Percentiles rank a stretch among this genome's conserved stretches.
phyloP scores from a whole-genome alignment of 2,888 invertebrate genomes.

The Aelia acuminata region DNA sequence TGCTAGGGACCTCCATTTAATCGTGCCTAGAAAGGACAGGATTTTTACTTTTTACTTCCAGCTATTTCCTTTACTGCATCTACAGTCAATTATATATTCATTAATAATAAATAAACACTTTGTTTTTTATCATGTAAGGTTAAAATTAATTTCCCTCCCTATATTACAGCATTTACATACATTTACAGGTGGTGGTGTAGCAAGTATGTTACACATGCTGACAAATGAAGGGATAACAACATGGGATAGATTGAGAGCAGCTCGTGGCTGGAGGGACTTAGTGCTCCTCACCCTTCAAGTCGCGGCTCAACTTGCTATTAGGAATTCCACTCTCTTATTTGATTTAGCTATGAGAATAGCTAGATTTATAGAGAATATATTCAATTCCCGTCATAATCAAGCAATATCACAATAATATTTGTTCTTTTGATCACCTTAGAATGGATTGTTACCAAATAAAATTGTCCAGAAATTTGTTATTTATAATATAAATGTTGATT shows the following conservation, averaged over 20 bases:
- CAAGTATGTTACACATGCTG: background rate
- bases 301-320: slow-evolving; percentile 16
- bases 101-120: background rate
- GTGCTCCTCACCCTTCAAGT: slow-evolving; percentile 10
- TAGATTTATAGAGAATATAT: background rate
- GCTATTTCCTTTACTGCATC: background rate
- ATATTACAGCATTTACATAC: background rate
- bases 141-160: background rate
- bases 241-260: background rate
- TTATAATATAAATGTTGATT: background rate
- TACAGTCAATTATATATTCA: background rate
- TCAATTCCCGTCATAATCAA: background rate
- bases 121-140: background rate
- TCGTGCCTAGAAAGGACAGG: too few species aligned
- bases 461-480: background rate
- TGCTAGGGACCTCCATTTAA: too few species aligned
- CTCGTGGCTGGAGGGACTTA: background rate
- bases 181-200: background rate
- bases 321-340: background rate
- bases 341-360: background rate
- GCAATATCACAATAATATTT: background rate
- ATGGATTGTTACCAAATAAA: background rate
- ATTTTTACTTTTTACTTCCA: too few species aligned
- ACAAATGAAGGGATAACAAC: background rate
- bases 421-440: background rate